Evolutionary conservation across 2,797 vertebrate species (phyloP), one percentile per base, ranked within the genome.

Genomic region (Strix occidentalis): DNA sequence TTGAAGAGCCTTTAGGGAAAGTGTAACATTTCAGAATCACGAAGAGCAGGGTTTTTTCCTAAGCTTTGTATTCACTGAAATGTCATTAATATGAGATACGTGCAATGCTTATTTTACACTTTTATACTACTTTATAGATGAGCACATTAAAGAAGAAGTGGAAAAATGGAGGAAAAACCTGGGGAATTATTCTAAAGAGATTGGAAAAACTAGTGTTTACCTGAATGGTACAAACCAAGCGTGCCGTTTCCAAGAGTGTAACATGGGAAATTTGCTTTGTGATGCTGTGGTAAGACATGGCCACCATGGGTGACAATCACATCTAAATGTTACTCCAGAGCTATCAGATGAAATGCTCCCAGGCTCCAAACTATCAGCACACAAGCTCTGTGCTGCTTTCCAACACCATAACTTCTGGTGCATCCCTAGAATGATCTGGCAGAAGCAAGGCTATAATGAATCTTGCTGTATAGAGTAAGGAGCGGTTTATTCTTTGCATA

Each of bases 201-300:
- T 99, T 77, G 99, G 99, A 28, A 95, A 93, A 96, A 99, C 99
- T 1, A 96, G 98, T 41, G 99, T 99, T 41, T 99, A 98, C 87
- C 97, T 99, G 89, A 98, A 99, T 9, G 99, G 99, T 10, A 98
- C 98, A 2, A 97, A 81, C 41, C 84, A 98, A 23, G 98, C 98
- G 0, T 99, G 99, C 76, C 98, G 99, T 26, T 99, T 98, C 84
- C 95, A 93, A 10, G 99, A 99, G 76, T 99, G 99, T 79, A 99
- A 99, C 97, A 97, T 99, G 98, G 99, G 99, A 43, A 99, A 99
- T 96, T 93, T 99, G 61, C 99, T 99, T 86, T 99, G 99, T 54
- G 99, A 99, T 46, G 99, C 99, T 74, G 98, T 98, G 99, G 99
- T 99, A 97, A 98, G 98, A 58, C 11, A 2, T 10, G 45, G 43